phyloP scores from a whole-genome alignment of 2,888 invertebrate species.

The Epistrophe eligans region DNA sequence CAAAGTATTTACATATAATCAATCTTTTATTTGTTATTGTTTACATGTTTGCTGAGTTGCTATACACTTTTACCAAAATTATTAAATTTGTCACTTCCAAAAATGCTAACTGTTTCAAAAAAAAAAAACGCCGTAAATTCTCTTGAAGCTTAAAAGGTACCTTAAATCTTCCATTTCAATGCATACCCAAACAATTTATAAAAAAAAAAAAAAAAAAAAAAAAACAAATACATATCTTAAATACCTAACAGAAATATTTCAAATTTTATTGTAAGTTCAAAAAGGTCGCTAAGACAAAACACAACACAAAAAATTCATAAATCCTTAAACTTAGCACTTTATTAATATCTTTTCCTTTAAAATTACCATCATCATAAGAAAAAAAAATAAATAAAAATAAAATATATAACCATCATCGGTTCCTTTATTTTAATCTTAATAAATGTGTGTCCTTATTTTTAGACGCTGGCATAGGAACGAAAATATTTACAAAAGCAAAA shows the following conservation, averaged over 20 bases:
- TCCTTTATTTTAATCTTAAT: constrained; percentile 16
- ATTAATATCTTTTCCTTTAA: constrained; percentile 3
- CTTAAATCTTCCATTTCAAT: not conserved
- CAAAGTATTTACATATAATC: too few relatives aligned
- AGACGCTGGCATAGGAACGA: not conserved
- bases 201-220: constrained; percentile 21
- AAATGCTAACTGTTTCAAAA: not conserved
- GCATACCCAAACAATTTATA: constrained; percentile 4
- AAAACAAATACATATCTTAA: too few relatives aligned
- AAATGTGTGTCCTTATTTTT: constrained; percentile 8
- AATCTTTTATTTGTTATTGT: too few relatives aligned
- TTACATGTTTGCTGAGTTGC: too few relatives aligned
- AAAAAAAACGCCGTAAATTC: not conserved
- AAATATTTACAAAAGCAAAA: constrained; percentile 1
- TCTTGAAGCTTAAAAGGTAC: not conserved
- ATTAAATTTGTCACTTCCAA: not conserved
- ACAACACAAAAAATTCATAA: not conserved
- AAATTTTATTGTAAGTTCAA: constrained; percentile 21
- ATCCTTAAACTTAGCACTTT: constrained; percentile 23
- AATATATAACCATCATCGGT: constrained; percentile 26
- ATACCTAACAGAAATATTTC: constrained; percentile 6
- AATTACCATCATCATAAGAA: not conserved
- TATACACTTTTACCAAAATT: too few relatives aligned
- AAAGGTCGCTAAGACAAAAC: not conserved
- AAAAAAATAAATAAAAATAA: not conserved